phyloP scores from a whole-genome alignment of 2,797 vertebrate species.

The Tolypeutes matacus region DNA sequence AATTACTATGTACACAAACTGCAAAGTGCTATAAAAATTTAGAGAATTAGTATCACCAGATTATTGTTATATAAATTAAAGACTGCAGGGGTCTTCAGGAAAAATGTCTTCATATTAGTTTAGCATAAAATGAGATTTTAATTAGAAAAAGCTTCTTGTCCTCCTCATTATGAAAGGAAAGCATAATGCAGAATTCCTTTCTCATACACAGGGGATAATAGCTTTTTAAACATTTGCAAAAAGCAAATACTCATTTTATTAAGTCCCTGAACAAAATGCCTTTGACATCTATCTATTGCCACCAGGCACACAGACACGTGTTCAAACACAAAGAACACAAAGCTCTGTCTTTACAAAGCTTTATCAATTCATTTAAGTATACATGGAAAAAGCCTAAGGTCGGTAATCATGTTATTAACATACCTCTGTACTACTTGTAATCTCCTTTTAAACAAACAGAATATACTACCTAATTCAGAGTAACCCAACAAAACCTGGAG shows the following conservation, averaged over 20 bases:
- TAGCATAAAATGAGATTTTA: constrained; percentile 70
- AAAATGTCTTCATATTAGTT: constrained; percentile 58
- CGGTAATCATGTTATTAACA: not conserved
- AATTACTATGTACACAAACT: constrained; percentile 16
- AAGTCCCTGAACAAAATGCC: constrained; percentile 45
- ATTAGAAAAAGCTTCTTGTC: constrained; percentile 48
- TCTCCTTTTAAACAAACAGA: constrained; percentile 31
- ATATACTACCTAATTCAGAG: not conserved
- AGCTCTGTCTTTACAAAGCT: not conserved
- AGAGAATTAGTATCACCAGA: constrained; percentile 40
- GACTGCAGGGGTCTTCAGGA: not conserved
- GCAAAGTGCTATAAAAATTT: constrained; percentile 20
- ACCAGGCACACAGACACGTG: not conserved
- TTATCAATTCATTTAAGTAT: not conserved
- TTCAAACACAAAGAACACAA: not conserved
- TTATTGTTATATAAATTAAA: not conserved
- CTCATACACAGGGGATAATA: constrained; percentile 15
- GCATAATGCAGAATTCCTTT: constrained; percentile 17
- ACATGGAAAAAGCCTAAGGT: not conserved
- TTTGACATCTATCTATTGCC: not conserved
- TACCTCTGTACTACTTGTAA: not conserved
- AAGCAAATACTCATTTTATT: constrained; percentile 61
- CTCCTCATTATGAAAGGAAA: constrained; percentile 66
- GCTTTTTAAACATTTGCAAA: constrained; percentile 64
- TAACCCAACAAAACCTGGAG: not conserved